phyloP scores from a whole-genome alignment of 2,113 vertebrate genomes.

The Bos javanicus region DNA sequence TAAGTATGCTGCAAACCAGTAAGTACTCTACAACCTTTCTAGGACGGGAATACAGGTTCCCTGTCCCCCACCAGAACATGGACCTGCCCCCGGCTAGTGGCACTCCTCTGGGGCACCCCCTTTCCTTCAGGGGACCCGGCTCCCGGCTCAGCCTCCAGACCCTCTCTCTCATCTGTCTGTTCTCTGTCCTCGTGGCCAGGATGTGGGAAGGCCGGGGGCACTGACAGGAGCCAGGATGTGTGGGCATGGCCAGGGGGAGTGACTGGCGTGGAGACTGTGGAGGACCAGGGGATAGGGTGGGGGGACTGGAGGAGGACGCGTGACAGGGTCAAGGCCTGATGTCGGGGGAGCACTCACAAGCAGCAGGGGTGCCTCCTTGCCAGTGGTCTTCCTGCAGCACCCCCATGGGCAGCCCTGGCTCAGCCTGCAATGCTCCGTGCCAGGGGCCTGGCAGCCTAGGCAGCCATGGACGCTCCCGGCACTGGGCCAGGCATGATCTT shows the following conservation, averaged over 20 bases:
- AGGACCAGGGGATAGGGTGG: not conserved
- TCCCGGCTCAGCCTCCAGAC: not conserved
- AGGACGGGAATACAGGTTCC: not conserved
- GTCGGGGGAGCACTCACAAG: not conserved
- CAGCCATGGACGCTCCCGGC: not conserved
- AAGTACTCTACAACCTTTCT: conserved; percentile 43
- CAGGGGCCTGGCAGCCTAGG: not conserved
- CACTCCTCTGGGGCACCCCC: not conserved
- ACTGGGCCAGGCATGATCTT: fast-evolving
- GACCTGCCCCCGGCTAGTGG: not conserved
- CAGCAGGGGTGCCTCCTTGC: not conserved
- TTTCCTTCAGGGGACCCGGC: not conserved
- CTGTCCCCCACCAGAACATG: conserved; percentile 26
- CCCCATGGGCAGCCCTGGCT: not conserved
- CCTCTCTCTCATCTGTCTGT: not conserved
- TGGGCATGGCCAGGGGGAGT: too few relatives aligned
- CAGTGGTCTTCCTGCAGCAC: not conserved
- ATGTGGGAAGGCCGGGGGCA: not conserved
- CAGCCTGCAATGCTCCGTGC: not conserved
- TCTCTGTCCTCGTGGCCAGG: not conserved
- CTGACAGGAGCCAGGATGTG: fast-evolving
- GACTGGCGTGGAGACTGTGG: fast-evolving
- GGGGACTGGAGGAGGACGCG: not conserved
- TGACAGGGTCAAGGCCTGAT: too few relatives aligned
- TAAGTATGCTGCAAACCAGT: conserved; percentile 68